phyloP scores from a whole-genome alignment of 2,888 invertebrate genomes.

The Tipula helvola region DNA sequence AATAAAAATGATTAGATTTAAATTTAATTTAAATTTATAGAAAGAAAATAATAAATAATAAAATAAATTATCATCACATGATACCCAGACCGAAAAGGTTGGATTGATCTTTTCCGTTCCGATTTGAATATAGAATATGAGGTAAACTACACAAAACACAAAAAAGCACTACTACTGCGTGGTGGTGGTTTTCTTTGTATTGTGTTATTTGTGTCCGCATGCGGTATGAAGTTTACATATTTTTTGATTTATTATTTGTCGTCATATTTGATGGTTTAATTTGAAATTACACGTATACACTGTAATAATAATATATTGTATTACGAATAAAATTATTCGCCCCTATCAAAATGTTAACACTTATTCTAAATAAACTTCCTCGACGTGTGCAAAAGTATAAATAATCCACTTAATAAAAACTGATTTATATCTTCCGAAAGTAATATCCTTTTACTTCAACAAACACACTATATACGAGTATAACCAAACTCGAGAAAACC shows the following conservation, averaged over 20 bases:
- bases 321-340: background rate
- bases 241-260: background rate
- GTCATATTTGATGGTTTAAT: background rate
- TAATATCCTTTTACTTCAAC: background rate
- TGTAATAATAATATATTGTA: background rate
- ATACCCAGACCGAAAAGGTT: background rate
- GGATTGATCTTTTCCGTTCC: background rate
- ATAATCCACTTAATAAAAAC: background rate
- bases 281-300: background rate
- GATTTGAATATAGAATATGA: background rate
- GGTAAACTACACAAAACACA: background rate
- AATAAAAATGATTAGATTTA: background rate
- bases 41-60: constrained; percentile 4
- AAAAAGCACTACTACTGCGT: background rate
- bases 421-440: background rate
- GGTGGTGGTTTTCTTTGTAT: background rate
- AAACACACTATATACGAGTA: background rate
- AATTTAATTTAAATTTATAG: background rate
- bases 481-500: background rate
- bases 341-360: background rate
- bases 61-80: constrained; percentile 4
- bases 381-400: background rate
- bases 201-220: background rate
- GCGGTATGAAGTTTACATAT: background rate
- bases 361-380: background rate